Percentiles rank a stretch among this genome's conserved stretches.
phyloP scores from a whole-genome alignment of 2,888 invertebrate genomes.

The Polydrusus tereticollis region DNA sequence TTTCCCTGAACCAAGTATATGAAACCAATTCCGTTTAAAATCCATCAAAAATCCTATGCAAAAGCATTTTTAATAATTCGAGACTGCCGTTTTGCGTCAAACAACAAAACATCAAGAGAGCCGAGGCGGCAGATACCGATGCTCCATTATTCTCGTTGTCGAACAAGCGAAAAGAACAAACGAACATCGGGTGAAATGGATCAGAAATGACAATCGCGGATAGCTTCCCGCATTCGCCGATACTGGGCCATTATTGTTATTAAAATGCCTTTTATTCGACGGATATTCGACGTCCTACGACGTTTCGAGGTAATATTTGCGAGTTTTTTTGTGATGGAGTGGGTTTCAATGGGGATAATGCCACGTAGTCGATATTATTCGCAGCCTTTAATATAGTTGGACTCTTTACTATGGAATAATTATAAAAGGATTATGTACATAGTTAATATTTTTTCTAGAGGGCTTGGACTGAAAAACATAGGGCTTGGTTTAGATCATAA shows the following conservation, averaged over 20 bases:
- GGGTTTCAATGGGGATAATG: neutral
- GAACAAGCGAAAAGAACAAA: slow-evolving; percentile 52
- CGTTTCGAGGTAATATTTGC: slow-evolving; percentile 31
- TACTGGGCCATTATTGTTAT: slow-evolving; percentile 57
- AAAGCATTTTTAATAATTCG: slow-evolving; percentile 39
- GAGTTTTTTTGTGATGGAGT: slow-evolving; percentile 8
- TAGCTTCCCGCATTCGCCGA: slow-evolving; percentile 47
- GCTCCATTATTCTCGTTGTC: slow-evolving; percentile 49
- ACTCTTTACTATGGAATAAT: no score
- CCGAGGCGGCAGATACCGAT: slow-evolving; percentile 40
- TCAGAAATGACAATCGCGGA: slow-evolving; percentile 57
- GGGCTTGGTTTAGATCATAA: no score
- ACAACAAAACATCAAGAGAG: slow-evolving; percentile 37
- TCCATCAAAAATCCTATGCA: slow-evolving; percentile 15
- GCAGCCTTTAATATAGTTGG: no score
- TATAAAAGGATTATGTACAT: no score
- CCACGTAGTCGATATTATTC: no score
- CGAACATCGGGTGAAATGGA: slow-evolving; percentile 58
- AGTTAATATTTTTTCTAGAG: no score
- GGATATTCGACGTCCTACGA: slow-evolving; percentile 22
- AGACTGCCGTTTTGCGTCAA: slow-evolving; percentile 26
- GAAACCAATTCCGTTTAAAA: neutral
- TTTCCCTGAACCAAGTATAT: no score
- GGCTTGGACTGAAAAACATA: no score
- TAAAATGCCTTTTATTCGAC: slow-evolving; percentile 54